Conservation (phyloP, 1,140 invertebrate species). For the Zaprionus camerounensis region DNA sequence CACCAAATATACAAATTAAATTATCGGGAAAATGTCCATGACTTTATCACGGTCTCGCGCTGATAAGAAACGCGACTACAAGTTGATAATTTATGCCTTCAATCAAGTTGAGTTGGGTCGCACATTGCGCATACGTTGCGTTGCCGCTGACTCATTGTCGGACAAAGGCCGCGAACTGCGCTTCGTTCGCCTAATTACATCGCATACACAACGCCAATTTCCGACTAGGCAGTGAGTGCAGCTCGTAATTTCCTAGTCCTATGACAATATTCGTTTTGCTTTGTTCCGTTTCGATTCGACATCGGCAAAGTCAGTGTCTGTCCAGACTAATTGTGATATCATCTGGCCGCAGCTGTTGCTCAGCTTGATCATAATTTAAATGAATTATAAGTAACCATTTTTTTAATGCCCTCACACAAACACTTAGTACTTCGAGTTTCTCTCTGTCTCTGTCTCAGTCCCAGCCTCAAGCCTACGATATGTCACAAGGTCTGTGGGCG, state of each 20-base stretch:
- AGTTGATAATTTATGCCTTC: slow-evolving; percentile 31
- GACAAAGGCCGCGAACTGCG: background rate
- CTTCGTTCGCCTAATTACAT: slow-evolving; percentile 37
- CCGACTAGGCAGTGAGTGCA: slow-evolving; percentile 4
- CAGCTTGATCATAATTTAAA: slow-evolving; percentile 61
- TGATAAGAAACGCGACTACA: slow-evolving; percentile 27
- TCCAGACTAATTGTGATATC: slow-evolving; percentile 70
- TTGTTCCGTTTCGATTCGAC: slow-evolving; percentile 3
- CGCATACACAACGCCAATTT: slow-evolving; percentile 51
- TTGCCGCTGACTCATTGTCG: slow-evolving; percentile 42
- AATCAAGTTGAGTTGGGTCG: slow-evolving; percentile 9
- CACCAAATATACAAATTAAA: background rate
- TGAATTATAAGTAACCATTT: slow-evolving; percentile 64
- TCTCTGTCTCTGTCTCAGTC: background rate
- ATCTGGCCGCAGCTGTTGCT: slow-evolving; percentile 54
- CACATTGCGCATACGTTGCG: slow-evolving; percentile 47
- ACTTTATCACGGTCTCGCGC: background rate
- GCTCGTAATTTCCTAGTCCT: slow-evolving; percentile 30
- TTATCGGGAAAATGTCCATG: background rate
- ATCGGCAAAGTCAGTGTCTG: slow-evolving; percentile 36
- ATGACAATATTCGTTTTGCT: slow-evolving; percentile 27
- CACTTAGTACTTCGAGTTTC: slow-evolving; percentile 4
- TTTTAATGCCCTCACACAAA: slow-evolving; percentile 23
- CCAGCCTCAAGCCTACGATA: slow-evolving; percentile 9
- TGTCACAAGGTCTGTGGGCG: slow-evolving; percentile 55